A percentile compares a stretch with the other conserved stretches of the same genome.
phyloP scores from a whole-genome alignment of 23 tunicate species.

The Halocynthia aurantium region DNA sequence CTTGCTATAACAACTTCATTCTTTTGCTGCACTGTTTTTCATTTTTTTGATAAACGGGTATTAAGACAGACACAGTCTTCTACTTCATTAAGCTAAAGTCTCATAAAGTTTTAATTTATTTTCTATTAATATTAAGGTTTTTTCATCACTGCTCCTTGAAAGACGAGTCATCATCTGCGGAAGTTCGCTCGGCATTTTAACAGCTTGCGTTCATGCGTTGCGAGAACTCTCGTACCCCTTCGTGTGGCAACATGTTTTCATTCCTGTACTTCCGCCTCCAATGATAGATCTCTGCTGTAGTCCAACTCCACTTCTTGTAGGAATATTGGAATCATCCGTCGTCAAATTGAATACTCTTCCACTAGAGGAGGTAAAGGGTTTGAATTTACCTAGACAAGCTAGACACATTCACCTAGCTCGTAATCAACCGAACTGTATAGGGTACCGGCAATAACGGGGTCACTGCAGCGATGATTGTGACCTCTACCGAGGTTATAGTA shows the following conservation, averaged over 20 bases:
- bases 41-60: neutral
- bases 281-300: slow-evolving; percentile 28
- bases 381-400: no score
- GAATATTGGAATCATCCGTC: slow-evolving; percentile 12
- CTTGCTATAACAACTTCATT: neutral
- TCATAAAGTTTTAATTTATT: neutral
- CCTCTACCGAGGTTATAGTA: no score
- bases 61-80: neutral
- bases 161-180: slow-evolving; percentile 27
- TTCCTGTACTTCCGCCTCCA: slow-evolving; percentile 21
- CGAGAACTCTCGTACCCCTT: slow-evolving; percentile 23
- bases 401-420: no score
- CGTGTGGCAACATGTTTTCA: slow-evolving; percentile 24
- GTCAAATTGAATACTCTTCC: slow-evolving; percentile 19
- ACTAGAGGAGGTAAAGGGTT: slow-evolving; percentile 12
- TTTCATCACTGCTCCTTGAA: slow-evolving; percentile 21
- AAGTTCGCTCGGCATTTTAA: slow-evolving; percentile 14
- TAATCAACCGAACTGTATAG: no score
- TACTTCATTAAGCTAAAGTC: no score
- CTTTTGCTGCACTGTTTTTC: neutral
- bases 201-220: slow-evolving; percentile 24
- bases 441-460: no score
- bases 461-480: no score
- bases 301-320: slow-evolving; percentile 22
- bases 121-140: slow-evolving; percentile 5